Base-by-base conservation (phyloP, 2,113 vertebrate species). In the Thymallus thymallus region DNA sequence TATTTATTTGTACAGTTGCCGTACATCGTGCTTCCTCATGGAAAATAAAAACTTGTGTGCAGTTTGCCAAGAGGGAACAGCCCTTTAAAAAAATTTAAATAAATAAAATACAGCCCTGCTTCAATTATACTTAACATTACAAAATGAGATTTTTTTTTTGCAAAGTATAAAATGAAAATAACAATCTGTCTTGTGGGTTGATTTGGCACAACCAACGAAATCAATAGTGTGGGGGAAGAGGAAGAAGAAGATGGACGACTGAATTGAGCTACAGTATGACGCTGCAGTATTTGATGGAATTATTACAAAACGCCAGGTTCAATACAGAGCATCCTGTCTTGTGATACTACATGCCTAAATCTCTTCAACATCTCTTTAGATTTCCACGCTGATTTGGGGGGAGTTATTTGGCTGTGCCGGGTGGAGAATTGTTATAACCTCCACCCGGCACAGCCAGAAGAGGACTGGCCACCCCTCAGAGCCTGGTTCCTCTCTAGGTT, bases 151-250 rank as follows among this genome's bases (percentile, higher is more conserved):
- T 90, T 84, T 51, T 51, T 48, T n/a, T n/a, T n/a, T n/a, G 66
- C 93, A 91, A 89, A 91, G 46, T 58, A 70, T 67, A 65, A 65
- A 5, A 85, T 73, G 78, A 24, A n/a, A 13, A 64, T 35, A 64
- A 73, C 68, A 72, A 45, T 45, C 7, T 66, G 76, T 72, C 63
- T 77, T 64, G 78, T 35, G 68, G 66, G 74, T 68, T 82, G 86
- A 76, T 90, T 92, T 94, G 94, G 93, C 94, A 91, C 91, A 14
- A 75, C 81, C 69, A 82, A 88, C 90, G 86, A 85, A 77, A 71
- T 78, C 73, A 71, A 79, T 74, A n/a, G 69, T 56, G 69, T 74
- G 10, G 16, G 29, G 65, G 73, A 1, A 35, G 7, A 0, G 2
- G 69, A 30, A 73, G 63, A n/a, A 55, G 30, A 30, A 35, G 71